Evolutionary conservation across 1,140 invertebrate genomes (phyloP), one percentile per base, ranked within the genome.

Genomic region (Penaeus indicus): DNA sequence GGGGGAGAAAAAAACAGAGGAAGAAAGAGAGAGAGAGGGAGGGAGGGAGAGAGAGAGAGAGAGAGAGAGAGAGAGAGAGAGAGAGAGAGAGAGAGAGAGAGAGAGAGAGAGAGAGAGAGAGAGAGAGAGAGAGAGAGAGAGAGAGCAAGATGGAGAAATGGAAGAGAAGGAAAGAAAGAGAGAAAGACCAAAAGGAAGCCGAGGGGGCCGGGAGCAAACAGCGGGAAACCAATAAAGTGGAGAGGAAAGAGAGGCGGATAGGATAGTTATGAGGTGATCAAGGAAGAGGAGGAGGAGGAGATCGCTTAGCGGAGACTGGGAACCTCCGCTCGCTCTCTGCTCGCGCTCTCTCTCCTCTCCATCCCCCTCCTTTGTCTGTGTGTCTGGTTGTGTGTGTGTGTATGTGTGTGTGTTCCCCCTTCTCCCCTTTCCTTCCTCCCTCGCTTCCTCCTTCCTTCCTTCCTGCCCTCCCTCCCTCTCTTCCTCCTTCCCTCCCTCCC

Each of bases 61-160:
- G 67, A 72, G 67, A 72, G 67, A 72, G 19, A 72, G 67, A 72
- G 13, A 42, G 13, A 72, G 67, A 72, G 19, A 72, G 67, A 72
- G 19, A 72, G 67, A 72, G 67, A 72, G 67, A 72, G 67, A 21
- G 19, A 21, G 67, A 72, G 19, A 72, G 25, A n/a, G 22, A 32
- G 22, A 69, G 75, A 32, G 27, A 25, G 75, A 47, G 25, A 47
- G 21, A 21, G 21, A 47, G 8, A 27, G 21, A 47, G 19, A 47
- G 8, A 21, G 19, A 47, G 13, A 54, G 13, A 11, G 13, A 54
- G 47, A 54, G 13, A 54, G 13, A 10, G 13, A 54, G 47, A 54
- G 47, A 54, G 13, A 54, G 1, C 19, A 32, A 72, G 67, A 72
- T 25, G 32, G 13, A 72, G 16, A 21, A 32, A 72, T 11, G 16